Conservation (phyloP, 2,797 vertebrate genomes). For the Capromys pilorides region DNA sequence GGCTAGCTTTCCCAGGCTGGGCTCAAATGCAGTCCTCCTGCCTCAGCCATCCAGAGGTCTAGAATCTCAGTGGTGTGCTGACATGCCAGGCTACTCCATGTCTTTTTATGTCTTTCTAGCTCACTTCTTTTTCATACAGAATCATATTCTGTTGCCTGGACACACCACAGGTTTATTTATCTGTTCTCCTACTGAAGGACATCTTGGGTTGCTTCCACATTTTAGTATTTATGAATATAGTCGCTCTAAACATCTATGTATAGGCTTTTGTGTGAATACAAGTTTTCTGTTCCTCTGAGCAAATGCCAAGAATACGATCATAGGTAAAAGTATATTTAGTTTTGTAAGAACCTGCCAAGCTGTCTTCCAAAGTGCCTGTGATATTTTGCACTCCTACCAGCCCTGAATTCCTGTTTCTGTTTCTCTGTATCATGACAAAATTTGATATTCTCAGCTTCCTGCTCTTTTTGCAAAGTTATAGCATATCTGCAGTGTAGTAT, state of each 20-base stretch:
- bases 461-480: background rate
- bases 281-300: background rate
- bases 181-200: background rate
- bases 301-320: constrained; percentile 5
- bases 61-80: background rate
- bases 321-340: constrained; percentile 22
- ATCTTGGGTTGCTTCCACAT: background rate
- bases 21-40: background rate
- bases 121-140: background rate
- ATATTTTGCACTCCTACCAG: background rate
- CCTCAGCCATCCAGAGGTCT: background rate
- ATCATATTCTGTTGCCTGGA: background rate
- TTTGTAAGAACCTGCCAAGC: constrained; percentile 28
- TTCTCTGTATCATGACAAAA: background rate
- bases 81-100: background rate
- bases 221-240: background rate
- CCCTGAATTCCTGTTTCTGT: background rate
- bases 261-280: background rate
- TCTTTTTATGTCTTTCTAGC: background rate
- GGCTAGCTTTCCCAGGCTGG: background rate
- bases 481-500: background rate
- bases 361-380: background rate
- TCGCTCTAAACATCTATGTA: constrained; percentile 27
- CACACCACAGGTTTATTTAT: background rate
- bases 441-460: background rate